Evolutionary conservation across 2,888 invertebrate species (phyloP).

Genomic region (Bellardia bayeri): DNA sequence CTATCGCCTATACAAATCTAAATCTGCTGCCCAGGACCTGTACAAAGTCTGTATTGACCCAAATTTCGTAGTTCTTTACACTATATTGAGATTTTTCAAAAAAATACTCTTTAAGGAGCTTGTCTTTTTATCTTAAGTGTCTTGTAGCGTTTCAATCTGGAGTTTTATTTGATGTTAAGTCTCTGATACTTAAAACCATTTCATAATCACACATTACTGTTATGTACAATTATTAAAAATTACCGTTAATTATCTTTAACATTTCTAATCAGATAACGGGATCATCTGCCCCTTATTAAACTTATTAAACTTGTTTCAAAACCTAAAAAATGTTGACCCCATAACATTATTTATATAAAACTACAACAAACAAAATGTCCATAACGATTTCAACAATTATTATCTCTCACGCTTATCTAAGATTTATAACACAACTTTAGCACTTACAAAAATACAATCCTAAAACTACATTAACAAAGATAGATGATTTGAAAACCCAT

Average conservation of each 20-base stretch:
- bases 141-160: too few species aligned
- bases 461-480: conserved; percentile 7
- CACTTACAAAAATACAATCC: conserved; percentile 28
- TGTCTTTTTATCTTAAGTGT: too few species aligned
- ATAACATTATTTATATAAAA: conserved; percentile 23
- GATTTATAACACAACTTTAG: conserved; percentile 40
- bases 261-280: conserved; percentile 50
- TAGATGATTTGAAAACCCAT: conserved; percentile 32
- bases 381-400: conserved; percentile 61
- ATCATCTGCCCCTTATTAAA: neutral
- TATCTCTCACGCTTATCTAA: conserved; percentile 69
- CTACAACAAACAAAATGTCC: conserved; percentile 1
- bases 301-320: conserved; percentile 1
- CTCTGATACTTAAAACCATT: neutral
- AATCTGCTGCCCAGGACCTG: too few species aligned
- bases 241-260: conserved; percentile 43
- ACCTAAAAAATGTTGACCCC: conserved; percentile 22
- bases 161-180: too few species aligned
- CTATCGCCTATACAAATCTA: too few species aligned
- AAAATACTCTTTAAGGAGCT: too few species aligned
- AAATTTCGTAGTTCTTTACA: too few species aligned
- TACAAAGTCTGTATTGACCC: too few species aligned
- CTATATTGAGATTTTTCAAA: too few species aligned
- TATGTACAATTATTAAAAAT: conserved; percentile 15
- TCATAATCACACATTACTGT: neutral